Base-by-base conservation (phyloP, 1,140 invertebrate genomes). In the Bombus terrestris region DNA sequence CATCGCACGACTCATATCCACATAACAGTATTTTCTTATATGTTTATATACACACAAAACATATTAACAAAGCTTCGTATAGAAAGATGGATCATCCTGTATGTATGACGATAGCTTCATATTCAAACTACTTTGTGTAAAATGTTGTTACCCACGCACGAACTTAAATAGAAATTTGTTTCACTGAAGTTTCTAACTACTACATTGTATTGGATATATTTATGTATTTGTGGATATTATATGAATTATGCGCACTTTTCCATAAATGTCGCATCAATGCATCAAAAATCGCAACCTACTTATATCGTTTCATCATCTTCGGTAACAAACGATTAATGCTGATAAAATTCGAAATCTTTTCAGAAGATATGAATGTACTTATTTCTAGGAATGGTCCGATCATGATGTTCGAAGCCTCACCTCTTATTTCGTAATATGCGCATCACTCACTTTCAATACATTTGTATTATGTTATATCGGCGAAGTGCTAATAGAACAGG, bases 381-480 rank as follows among this genome's bases (percentile, higher is more conserved):
- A 62, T 62, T 62, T 62, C 59, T 2, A 93, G 92, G 92, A 93
- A 72, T 92, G 92, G 86, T 83, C 80, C 28, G 64, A 84, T 37
- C 80, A 69, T 15, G 86, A 78, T 12, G 59, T 74, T 35, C 84
- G 75, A 82, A 68, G 37, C 69, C 62, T 88, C n/a, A 39, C 69
- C 2, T 35, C 74, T 2, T 91, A 83, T 82, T 78, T 64, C 53
- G 68, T 90, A 35, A 79, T 92, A 71, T 69, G 91, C 9, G 39
- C 85, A 25, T 92, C 92, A 5, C 83, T 93, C 83, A 69, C 22
- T 89, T 62, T 92, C 68, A 93, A 93, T 83, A 90, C 93, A 75
- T 93, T 92, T 78, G 83, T 92, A 83, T 88, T 91, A 87, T 93
- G 93, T 85, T 92, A 90, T 41, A 89, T 93, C 78, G 91, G 93